These are phyloP conservation scores for Dermatemys mawii DNA, from an alignment of 2,113 vertebrate species.

Conservation along the genomic window DNA sequence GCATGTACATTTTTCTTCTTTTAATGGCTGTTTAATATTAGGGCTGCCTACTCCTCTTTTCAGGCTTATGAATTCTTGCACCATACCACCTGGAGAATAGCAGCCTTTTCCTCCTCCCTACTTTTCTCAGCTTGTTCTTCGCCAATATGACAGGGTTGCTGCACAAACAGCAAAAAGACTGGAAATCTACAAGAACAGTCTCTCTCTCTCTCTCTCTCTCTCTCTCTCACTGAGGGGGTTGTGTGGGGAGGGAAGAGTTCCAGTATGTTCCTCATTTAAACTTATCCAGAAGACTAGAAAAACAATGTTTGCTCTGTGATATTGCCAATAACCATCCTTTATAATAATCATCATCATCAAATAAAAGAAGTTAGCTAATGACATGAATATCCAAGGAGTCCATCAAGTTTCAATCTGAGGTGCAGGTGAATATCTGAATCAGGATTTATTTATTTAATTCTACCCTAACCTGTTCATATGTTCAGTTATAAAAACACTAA, in stretches of 20 bases:
- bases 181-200: slow-evolving; percentile 3
- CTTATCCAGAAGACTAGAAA: not conserved
- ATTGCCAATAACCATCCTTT: not conserved
- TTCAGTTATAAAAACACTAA: not conserved
- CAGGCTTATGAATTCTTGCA: not conserved
- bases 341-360: too few species aligned
- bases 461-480: not conserved
- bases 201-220: not conserved
- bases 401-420: not conserved
- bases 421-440: not conserved
- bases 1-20: not conserved
- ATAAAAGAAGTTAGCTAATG: not conserved
- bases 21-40: not conserved
- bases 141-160: not conserved
- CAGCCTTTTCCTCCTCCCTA: not conserved
- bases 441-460: not conserved
- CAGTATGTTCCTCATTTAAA: not conserved
- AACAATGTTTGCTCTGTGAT: not conserved
- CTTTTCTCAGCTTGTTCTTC: not conserved
- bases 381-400: not conserved
- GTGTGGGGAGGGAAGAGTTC: not conserved
- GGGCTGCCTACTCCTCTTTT: not conserved
- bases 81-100: accelerated
- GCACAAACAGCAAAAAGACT: not conserved
- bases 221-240: not conserved